A percentile compares a stretch with the other conserved stretches of the same genome.
Conservation (phyloP, 2,888 invertebrate species). For the Hemithea aestivaria region DNA sequence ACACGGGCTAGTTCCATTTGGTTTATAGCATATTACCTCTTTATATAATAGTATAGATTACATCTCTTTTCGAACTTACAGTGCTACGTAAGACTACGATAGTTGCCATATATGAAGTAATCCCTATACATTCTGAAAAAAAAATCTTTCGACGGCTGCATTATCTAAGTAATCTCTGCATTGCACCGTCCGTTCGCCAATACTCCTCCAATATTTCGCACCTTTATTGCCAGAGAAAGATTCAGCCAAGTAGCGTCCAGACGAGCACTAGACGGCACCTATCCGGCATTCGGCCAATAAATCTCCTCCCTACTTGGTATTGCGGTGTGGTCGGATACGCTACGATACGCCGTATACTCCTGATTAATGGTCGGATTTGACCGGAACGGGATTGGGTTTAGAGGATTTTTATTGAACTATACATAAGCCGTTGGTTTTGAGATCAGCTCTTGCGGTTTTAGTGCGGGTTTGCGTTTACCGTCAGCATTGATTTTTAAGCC, state of each 20-base stretch:
- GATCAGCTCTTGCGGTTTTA: background rate
- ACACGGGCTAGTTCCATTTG: too few relatives aligned
- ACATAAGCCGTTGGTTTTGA: constrained; percentile 12
- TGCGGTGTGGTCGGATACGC: constrained; percentile 53
- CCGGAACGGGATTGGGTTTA: constrained; percentile 43
- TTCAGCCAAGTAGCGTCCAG: constrained; percentile 30
- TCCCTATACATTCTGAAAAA: too few relatives aligned
- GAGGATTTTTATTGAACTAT: constrained; percentile 28
- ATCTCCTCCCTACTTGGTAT: constrained; percentile 61
- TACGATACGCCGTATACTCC: constrained; percentile 29
- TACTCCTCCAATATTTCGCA: constrained; percentile 9
- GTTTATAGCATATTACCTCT: too few relatives aligned
- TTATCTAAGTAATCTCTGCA: too few relatives aligned
- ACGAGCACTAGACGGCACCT: constrained; percentile 62
- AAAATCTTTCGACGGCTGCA: too few relatives aligned
- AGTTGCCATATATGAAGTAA: too few relatives aligned
- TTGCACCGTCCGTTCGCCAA: too few relatives aligned
- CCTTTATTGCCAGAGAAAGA: constrained; percentile 17
- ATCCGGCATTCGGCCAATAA: constrained; percentile 56
- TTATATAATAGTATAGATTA: too few relatives aligned
- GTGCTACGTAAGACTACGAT: too few relatives aligned
- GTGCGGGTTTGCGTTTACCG: too few relatives aligned
- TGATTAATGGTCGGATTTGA: constrained; percentile 63
- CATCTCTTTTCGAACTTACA: too few relatives aligned
- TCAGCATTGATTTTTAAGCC: too few relatives aligned